Percentiles rank a stretch among this genome's conserved stretches.
Evolutionary conservation across 1,140 invertebrate genomes (phyloP).

Genomic region (Meteorus sp.): DNA sequence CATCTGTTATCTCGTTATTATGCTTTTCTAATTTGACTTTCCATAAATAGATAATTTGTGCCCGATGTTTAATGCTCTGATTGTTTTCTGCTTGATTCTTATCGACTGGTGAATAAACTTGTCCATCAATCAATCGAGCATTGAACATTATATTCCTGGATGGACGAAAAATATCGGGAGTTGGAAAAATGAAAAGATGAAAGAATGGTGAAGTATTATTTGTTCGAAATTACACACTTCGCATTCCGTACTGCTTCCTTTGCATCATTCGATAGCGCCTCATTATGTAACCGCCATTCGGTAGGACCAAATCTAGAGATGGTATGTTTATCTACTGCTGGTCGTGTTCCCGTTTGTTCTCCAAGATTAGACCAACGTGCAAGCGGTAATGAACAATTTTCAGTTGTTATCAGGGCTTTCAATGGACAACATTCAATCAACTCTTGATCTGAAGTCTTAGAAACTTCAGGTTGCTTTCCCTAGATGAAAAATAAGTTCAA

Average conservation of each 20-base stretch:
- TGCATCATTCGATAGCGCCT: slow-evolving; percentile 31
- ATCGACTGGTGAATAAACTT: slow-evolving; percentile 63
- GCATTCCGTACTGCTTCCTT: slow-evolving; percentile 33
- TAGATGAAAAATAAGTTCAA: too few species aligned
- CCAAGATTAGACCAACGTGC: slow-evolving; percentile 66
- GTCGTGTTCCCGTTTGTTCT: slow-evolving; percentile 68
- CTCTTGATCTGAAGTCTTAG: background rate
- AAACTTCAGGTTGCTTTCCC: background rate
- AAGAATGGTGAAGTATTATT: too few species aligned
- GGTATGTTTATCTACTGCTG: slow-evolving; percentile 71
- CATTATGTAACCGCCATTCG: slow-evolving; percentile 52
- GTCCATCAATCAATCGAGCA: slow-evolving; percentile 61
- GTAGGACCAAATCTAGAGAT: slow-evolving; percentile 69
- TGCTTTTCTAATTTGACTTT: slow-evolving; percentile 68
- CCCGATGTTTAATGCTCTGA: slow-evolving; percentile 61
- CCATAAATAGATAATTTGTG: slow-evolving; percentile 66
- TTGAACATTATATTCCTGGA: slow-evolving; percentile 55
- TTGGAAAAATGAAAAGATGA: background rate
- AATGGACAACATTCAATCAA: background rate
- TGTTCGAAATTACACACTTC: too few species aligned
- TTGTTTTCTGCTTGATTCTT: slow-evolving; percentile 68
- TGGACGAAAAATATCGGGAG: background rate
- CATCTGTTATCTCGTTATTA: slow-evolving; percentile 65
- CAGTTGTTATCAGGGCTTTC: background rate
- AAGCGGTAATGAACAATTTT: background rate